phyloP scores from a whole-genome alignment of 2,113 vertebrate genomes.

The Melierax canorus region DNA sequence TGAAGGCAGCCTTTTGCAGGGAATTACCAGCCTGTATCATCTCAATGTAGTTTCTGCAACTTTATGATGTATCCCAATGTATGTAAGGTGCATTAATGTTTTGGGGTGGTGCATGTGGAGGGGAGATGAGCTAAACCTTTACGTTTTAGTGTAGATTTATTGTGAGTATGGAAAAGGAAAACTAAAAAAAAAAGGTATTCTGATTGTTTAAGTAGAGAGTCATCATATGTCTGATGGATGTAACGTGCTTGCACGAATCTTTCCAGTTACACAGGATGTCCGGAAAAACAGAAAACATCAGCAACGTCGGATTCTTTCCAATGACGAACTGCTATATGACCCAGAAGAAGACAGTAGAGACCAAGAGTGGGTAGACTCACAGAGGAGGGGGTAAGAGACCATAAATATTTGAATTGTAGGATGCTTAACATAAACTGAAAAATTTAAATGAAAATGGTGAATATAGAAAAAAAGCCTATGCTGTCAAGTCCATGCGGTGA shows the following conservation, averaged over 20 bases:
- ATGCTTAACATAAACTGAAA: neutral
- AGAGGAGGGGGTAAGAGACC: conserved; percentile 79
- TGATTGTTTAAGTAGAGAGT: neutral
- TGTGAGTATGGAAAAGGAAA: neutral
- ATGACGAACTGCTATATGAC: conserved; percentile 93
- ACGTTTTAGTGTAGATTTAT: neutral
- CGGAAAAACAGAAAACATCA: conserved; percentile 70
- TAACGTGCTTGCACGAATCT: neutral
- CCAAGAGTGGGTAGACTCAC: conserved; percentile 92
- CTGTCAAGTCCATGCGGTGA: neutral
- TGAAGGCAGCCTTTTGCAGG: neutral
- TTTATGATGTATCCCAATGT: neutral
- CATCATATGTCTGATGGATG: neutral
- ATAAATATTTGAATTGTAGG: neutral
- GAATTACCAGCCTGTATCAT: neutral
- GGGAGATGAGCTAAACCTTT: neutral
- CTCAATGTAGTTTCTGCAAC: neutral
- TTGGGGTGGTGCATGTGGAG: neutral
- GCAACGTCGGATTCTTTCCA: conserved; percentile 79
- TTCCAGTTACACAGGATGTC: conserved; percentile 64
- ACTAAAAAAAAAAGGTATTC: neutral
- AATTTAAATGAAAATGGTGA: neutral
- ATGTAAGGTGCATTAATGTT: neutral
- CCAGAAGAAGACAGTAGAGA: conserved; percentile 90
- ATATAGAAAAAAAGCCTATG: neutral